Evolutionary conservation across 2,113 vertebrate species (phyloP).

Genomic region (Pollachius pollachius): DNA sequence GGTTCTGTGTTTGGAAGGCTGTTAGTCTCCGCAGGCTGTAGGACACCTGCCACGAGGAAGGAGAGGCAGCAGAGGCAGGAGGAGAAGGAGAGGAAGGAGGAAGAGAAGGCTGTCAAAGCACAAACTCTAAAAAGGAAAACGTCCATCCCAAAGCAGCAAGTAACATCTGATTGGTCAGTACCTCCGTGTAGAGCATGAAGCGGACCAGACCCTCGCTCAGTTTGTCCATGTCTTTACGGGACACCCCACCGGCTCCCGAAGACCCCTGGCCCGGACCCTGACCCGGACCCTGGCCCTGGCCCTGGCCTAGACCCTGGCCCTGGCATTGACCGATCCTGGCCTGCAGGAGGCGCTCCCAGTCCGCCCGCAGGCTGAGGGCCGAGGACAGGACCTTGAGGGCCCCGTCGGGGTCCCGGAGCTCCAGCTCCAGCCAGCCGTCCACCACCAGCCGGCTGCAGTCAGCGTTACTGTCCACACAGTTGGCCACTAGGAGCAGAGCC

Average conservation of each 20-base stretch:
- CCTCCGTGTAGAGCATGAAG: conserved; percentile 79
- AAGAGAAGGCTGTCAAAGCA: neutral
- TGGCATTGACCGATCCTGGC: conserved; percentile 64
- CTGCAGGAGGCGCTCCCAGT: conserved; percentile 81
- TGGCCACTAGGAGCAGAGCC: conserved; percentile 84
- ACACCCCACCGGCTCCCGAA: neutral
- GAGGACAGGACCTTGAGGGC: conserved; percentile 73
- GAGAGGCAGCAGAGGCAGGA: neutral
- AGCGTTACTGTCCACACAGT: conserved; percentile 80
- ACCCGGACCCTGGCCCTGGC: neutral
- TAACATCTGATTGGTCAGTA: conserved; percentile 30
- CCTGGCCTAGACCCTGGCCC: neutral
- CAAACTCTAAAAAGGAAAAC: neutral
- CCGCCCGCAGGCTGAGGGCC: conserved; percentile 70
- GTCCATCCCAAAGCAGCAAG: neutral
- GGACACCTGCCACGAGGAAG: conserved; percentile 65
- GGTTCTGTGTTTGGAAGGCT: conserved; percentile 79
- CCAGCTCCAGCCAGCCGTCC: conserved; percentile 86
- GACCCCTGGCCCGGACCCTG: neutral
- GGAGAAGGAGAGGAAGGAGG: too few species aligned
- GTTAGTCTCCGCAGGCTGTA: conserved; percentile 80
- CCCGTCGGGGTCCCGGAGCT: conserved; percentile 52
- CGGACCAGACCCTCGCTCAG: conserved; percentile 77
- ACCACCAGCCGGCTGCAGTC: conserved; percentile 86
- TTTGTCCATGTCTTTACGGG: conserved; percentile 48